Conservation (phyloP, 2,888 invertebrate genomes). For the Mamestra brassicae region DNA sequence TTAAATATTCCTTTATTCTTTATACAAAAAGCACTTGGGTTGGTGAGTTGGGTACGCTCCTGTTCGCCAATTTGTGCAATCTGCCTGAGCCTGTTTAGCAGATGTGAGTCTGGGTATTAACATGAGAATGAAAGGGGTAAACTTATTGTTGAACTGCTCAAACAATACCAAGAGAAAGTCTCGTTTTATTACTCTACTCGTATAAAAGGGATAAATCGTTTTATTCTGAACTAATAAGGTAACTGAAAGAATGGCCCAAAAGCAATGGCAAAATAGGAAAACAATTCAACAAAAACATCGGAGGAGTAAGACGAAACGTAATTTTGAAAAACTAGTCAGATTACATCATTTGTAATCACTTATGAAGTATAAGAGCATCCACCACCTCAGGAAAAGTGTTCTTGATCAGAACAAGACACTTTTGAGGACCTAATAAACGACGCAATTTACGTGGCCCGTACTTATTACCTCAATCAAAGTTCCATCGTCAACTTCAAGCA, state of each 20-base stretch:
- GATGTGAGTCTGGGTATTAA: constrained; percentile 26
- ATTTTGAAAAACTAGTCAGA: no score
- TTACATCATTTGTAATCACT: no score
- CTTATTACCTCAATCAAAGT: no score
- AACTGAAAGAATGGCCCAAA: neutral
- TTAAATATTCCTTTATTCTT: constrained; percentile 1
- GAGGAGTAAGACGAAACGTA: no score
- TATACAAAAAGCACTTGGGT: neutral
- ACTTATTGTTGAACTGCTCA: constrained; percentile 1
- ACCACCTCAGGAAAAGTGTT: neutral
- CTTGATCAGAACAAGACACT: neutral
- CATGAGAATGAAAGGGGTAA: neutral
- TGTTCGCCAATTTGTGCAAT: neutral
- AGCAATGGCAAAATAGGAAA: no score
- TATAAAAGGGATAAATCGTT: neutral
- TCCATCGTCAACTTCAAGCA: no score
- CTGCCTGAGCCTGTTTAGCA: constrained; percentile 19
- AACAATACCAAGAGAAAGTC: neutral
- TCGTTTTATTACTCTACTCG: neutral
- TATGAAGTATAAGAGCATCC: no score
- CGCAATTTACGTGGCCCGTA: no score
- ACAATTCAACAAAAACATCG: no score
- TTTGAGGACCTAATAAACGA: no score
- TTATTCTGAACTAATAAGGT: neutral
- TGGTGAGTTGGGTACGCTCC: neutral